A percentile compares a stretch with the other conserved stretches of the same genome.
phyloP scores from a whole-genome alignment of 37 sponge, comb jelly and placozoan genomes.

The Agelas oroides region DNA sequence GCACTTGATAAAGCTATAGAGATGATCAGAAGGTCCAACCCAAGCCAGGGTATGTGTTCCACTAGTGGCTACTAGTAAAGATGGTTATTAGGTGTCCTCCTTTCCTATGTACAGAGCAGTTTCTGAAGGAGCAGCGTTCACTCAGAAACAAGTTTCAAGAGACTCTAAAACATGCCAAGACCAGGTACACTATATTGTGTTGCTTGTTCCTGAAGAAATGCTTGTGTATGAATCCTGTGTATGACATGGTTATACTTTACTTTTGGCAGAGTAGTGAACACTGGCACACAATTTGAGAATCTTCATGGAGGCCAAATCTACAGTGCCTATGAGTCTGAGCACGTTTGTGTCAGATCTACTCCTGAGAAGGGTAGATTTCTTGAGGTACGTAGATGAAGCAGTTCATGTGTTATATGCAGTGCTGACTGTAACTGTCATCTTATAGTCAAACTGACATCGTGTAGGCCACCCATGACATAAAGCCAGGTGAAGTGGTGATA shows the following conservation, averaged over 20 bases:
- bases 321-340: slow-evolving; percentile 23
- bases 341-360: neutral
- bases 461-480: slow-evolving; percentile 20
- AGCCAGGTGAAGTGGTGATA: slow-evolving; percentile 33
- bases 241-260: no score
- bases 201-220: no score
- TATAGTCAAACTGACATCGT: no score
- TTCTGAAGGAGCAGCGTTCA: neutral
- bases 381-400: neutral
- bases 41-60: no score
- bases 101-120: neutral
- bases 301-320: neutral
- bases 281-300: no score
- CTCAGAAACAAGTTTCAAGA: neutral
- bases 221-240: no score
- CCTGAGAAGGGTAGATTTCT: slow-evolving; percentile 23
- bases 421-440: neutral
- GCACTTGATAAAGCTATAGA: neutral
- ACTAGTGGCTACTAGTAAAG: neutral
- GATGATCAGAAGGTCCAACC: neutral
- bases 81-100: no score
- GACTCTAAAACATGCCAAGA: neutral
- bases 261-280: no score
- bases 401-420: neutral
- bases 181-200: neutral